Evolutionary conservation across 2,797 vertebrate species (phyloP).

Genomic region (Discoglossus pictus): DNA sequence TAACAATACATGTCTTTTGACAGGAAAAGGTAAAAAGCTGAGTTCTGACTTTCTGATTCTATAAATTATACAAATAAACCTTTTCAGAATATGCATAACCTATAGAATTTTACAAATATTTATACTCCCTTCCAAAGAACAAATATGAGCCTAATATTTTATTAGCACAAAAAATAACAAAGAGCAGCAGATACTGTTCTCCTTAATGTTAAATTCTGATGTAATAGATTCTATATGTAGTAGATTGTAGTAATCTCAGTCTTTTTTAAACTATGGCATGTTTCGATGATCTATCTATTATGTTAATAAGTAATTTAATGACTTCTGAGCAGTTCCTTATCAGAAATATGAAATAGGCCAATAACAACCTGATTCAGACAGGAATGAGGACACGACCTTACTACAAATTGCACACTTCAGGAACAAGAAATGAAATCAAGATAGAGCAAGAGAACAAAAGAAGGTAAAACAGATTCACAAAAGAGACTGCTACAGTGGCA

Average conservation of each 20-base stretch:
- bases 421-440: not conserved
- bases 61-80: too few species aligned
- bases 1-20: too few species aligned
- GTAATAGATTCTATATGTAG: not conserved
- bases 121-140: too few species aligned
- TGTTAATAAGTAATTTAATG: not conserved
- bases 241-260: not conserved
- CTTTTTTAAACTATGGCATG: not conserved
- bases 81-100: too few species aligned
- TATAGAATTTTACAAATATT: too few species aligned
- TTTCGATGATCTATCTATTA: not conserved
- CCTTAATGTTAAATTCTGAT: too few species aligned
- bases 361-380: not conserved
- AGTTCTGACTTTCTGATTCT: too few species aligned
- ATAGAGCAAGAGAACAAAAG: not conserved
- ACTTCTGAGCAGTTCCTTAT: not conserved
- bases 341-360: not conserved
- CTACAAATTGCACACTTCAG: not conserved
- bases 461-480: not conserved
- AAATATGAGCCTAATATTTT: too few species aligned
- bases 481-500: too few species aligned
- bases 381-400: slow-evolving; percentile 7
- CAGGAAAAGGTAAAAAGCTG: too few species aligned
- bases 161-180: too few species aligned
- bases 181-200: too few species aligned